A percentile compares a stretch with the other conserved stretches of the same genome.
phyloP scores from a whole-genome alignment of 2,113 vertebrate species.

The Ammodytes dubius region DNA sequence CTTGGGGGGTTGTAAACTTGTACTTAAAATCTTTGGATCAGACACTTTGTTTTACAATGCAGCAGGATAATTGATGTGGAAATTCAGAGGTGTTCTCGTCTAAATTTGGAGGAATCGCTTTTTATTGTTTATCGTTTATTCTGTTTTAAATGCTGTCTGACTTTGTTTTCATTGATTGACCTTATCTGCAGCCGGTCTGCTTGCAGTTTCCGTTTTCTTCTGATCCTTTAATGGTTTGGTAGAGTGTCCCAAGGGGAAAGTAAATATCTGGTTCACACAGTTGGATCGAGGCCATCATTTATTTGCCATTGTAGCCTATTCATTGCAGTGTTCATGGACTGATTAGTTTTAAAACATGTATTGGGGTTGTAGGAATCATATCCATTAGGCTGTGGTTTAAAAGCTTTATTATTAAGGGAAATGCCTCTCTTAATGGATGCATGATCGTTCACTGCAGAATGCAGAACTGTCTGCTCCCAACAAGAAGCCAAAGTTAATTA shows the following conservation, averaged over 20 bases:
- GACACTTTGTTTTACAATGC: conserved; percentile 7
- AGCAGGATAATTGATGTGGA: conserved; percentile 3
- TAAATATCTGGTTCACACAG: neutral
- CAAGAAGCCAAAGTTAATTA: conserved; percentile 31
- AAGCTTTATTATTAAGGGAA: conserved; percentile 48
- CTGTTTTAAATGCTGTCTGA: conserved; percentile 1
- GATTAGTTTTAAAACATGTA: neutral
- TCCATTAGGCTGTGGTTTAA: conserved; percentile 52
- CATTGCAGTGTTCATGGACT: conserved; percentile 4
- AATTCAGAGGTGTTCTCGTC: conserved; percentile 16
- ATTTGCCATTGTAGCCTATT: conserved; percentile 1
- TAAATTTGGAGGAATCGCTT: neutral
- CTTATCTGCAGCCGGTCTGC: conserved; percentile 22
- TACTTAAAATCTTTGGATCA: neutral
- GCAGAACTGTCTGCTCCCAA: conserved; percentile 7
- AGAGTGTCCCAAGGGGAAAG: neutral
- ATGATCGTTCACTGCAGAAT: conserved; percentile 16
- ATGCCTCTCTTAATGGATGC: conserved; percentile 33
- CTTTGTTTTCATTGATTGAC: conserved; percentile 3
- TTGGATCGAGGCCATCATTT: neutral
- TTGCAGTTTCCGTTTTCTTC: neutral
- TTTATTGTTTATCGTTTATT: conserved; percentile 13
- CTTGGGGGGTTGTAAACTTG: neutral
- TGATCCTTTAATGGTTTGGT: neutral
- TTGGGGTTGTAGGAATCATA: conserved; percentile 7